Conservation (phyloP, 2,113 vertebrate genomes). For the Platichthys flesus region DNA sequence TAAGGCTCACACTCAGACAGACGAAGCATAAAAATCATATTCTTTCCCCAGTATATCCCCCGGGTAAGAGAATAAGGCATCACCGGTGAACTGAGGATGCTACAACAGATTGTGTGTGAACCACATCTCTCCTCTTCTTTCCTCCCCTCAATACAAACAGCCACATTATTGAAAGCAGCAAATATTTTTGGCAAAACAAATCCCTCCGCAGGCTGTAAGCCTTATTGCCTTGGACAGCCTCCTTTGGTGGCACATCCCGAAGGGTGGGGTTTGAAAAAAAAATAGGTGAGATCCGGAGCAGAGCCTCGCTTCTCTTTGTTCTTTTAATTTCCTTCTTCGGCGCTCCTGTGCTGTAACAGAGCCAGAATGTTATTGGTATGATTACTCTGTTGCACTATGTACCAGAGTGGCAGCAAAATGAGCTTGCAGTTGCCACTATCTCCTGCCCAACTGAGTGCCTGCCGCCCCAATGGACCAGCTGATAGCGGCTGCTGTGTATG, state of each 20-base stretch:
- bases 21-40: slow-evolving; percentile 53
- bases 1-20: slow-evolving; percentile 24
- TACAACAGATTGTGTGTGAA: slow-evolving; percentile 37
- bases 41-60: slow-evolving; percentile 25
- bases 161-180: slow-evolving; percentile 65
- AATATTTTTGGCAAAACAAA: slow-evolving; percentile 65
- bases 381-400: slow-evolving; percentile 48
- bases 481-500: slow-evolving; percentile 55
- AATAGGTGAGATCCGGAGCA: slow-evolving; percentile 28
- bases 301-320: slow-evolving; percentile 24
- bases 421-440: slow-evolving; percentile 37
- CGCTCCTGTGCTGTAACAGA: slow-evolving; percentile 50
- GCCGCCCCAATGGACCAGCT: slow-evolving; percentile 30
- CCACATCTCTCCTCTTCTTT: slow-evolving; percentile 23
- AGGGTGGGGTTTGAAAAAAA: background rate
- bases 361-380: slow-evolving; percentile 52
- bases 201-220: slow-evolving; percentile 48
- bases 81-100: slow-evolving; percentile 49
- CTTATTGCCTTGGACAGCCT: slow-evolving; percentile 57
- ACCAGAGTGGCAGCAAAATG: slow-evolving; percentile 15
- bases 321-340: slow-evolving; percentile 57
- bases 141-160: slow-evolving; percentile 29
- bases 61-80: slow-evolving; percentile 27
- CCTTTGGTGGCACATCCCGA: slow-evolving; percentile 8
- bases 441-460: slow-evolving; percentile 37